Conservation (phyloP, 2,113 vertebrate species). For the Motacilla tschutschensis region DNA sequence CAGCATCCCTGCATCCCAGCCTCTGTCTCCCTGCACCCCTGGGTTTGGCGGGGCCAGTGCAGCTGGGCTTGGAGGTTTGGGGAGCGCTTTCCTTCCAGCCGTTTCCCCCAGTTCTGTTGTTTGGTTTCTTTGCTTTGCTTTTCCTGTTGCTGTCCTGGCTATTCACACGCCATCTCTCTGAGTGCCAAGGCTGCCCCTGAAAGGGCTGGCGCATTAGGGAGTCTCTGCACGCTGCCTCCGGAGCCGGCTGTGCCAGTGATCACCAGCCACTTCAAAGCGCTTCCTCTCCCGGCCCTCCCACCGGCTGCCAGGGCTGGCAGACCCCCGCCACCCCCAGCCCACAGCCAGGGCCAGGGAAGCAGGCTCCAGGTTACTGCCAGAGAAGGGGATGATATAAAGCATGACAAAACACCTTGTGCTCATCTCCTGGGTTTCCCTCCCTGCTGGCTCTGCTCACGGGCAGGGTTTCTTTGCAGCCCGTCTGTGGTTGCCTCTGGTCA, state of each 20-base stretch:
- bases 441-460: fast-evolving
- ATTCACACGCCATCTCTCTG: constrained; percentile 37
- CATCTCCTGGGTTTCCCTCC: background rate
- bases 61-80: constrained; percentile 28
- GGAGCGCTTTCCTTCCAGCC: constrained; percentile 40
- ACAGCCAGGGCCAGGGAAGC: background rate
- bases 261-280: constrained; percentile 55
- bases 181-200: constrained; percentile 49
- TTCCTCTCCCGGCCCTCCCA: constrained; percentile 52
- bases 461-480: background rate
- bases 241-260: constrained; percentile 52
- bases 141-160: constrained; percentile 50
- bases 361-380: background rate
- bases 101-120: constrained; percentile 29
- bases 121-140: constrained; percentile 58
- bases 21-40: background rate
- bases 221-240: constrained; percentile 50
- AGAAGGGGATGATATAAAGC: background rate
- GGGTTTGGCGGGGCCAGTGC: background rate
- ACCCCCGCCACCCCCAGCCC: background rate
- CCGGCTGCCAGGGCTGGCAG: background rate
- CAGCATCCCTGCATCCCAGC: background rate
- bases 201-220: constrained; percentile 36
- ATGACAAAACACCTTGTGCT: fast-evolving
- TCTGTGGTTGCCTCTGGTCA: background rate